Conservation (phyloP, 1,140 invertebrate species). For the Sogatella furcifera region DNA sequence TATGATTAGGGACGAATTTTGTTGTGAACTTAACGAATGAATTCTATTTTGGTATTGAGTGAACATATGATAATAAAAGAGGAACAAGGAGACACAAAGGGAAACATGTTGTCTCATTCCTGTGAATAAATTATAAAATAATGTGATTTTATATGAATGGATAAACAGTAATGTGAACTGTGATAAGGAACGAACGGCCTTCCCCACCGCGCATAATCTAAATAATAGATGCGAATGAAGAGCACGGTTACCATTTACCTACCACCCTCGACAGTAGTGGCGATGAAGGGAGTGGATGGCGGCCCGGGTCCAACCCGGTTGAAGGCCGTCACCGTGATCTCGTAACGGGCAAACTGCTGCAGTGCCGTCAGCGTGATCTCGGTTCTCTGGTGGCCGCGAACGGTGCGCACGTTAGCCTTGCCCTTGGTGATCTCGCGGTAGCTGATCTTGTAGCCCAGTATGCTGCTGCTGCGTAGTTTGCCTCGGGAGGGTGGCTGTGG, state of each 20-base stretch:
- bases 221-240: neutral
- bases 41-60: too few species aligned
- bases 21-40: too few species aligned
- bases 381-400: constrained; percentile 8
- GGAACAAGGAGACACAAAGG: too few species aligned
- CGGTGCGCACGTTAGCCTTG: constrained; percentile 19
- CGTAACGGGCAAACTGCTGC: constrained; percentile 69
- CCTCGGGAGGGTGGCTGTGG: neutral
- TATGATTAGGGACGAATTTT: too few species aligned
- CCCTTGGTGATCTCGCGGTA: constrained; percentile 30
- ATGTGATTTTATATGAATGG: too few species aligned
- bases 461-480: constrained; percentile 27
- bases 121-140: too few species aligned
- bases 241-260: constrained; percentile 22
- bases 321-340: constrained; percentile 68
- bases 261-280: constrained; percentile 77
- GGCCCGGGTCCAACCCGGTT: constrained; percentile 78
- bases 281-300: constrained; percentile 53
- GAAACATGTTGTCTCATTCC: too few species aligned
- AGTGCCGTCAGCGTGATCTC: constrained; percentile 52
- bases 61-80: too few species aligned
- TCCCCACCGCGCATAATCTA: too few species aligned
- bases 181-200: too few species aligned
- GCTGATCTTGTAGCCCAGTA: constrained; percentile 44
- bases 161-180: too few species aligned